Conservation (phyloP, 2,113 vertebrate genomes). For the Nothoprocta pentlandii region DNA sequence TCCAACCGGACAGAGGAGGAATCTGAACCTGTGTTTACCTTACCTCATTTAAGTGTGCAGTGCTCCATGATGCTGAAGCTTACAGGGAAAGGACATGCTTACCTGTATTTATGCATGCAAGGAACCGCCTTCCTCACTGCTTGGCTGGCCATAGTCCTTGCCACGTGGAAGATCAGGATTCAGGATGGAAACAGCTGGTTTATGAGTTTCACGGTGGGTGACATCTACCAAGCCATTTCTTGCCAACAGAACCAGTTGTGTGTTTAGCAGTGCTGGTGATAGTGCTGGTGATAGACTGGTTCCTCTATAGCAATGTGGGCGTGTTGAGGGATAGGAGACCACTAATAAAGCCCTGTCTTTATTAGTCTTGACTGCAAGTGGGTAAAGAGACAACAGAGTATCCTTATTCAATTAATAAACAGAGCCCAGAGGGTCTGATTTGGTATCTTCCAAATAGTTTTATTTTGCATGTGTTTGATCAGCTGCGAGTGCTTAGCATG, state of each 20-base stretch:
- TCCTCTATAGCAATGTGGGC: neutral
- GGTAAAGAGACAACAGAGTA: neutral
- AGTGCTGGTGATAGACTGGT: fast-evolving
- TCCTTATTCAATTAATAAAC: neutral
- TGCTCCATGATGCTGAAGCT: fast-evolving
- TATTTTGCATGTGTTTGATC: neutral
- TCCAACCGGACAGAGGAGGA: neutral
- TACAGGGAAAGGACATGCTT: neutral
- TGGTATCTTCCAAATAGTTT: neutral
- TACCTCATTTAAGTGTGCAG: neutral
- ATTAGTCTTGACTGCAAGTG: neutral
- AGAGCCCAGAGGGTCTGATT: neutral
- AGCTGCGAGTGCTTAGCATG: neutral
- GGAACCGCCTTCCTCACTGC: neutral
- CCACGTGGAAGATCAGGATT: neutral
- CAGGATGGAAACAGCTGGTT: neutral
- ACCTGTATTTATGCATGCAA: neutral
- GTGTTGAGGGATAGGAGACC: neutral
- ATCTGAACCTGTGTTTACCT: neutral
- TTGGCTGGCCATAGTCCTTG: neutral
- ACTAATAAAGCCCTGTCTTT: neutral
- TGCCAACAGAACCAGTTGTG: fast-evolving
- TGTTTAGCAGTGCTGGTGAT: neutral
- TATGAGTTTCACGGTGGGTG: neutral
- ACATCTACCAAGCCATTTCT: neutral